Evolutionary conservation across 2,797 vertebrate genomes (phyloP), one percentile per base, ranked within the genome.

Genomic region (Helicolenus hilgendorfi): DNA sequence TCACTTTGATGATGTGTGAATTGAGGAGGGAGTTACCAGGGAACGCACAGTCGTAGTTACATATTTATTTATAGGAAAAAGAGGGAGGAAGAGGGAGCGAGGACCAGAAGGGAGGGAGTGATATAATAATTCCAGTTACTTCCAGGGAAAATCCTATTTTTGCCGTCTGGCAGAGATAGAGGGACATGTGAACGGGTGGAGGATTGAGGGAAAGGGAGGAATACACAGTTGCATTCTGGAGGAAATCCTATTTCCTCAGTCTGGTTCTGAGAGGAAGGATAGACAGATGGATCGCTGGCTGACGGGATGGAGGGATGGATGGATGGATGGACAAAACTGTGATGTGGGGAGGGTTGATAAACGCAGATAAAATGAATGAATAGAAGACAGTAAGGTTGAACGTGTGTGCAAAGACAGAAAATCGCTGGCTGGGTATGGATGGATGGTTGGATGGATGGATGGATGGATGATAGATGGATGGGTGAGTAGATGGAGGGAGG

Each of bases 131-230:
- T 94, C 84, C 77, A 93, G 88, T 92, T 93, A 88, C 81, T 90
- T 94, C 85, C 88, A 92, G 85, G 81, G 86, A 90, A 94, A 95
- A 94, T 94, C 89, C 91, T 90, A 91, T 93, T 92, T 94, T 91
- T 27, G 6, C 91, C 78, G 85, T 90, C 94, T 93, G 91, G 87
- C 86, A 91, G 84, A 89, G 93, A 94, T 89, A 89, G 83, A 92
- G 86, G 77, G 74, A 85, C 73, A 78, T 72, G 78, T 86, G 83
- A 90, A 92, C 78, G 85, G 89, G 86, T 73, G 86, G 86, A 83
- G 89, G 87, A 94, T 79, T 85, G 90, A 71, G 72, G 83, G 69
- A 59, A 88, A 78, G 60, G 83, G 65, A 90, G 79, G 83, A 80
- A 92, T 73, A 89, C 72, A 86, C 75, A 55, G 77, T 85, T 77